These are phyloP conservation scores for Mobula birostris DNA, from an alignment of 2,113 vertebrate genomes.

Conservation along the genomic window DNA sequence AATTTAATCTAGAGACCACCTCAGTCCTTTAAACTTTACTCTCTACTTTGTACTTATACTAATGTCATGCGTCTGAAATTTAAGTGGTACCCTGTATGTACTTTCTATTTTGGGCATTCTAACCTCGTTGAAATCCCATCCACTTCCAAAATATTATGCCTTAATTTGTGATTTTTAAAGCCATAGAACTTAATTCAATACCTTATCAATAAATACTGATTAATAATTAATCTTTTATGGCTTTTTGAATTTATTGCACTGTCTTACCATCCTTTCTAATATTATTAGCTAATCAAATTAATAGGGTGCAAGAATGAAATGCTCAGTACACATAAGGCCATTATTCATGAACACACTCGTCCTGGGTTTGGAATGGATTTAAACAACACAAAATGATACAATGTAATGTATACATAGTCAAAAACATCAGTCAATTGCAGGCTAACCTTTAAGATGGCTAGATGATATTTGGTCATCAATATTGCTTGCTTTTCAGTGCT, in stretches of 20 bases:
- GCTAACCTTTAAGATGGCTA: not conserved
- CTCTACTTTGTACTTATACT: not conserved
- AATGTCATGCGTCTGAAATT: not conserved
- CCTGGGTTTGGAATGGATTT: slow-evolving; percentile 2
- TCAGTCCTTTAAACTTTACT: not conserved
- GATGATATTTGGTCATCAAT: slow-evolving; percentile 42
- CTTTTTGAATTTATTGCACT: not conserved
- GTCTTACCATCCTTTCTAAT: not conserved
- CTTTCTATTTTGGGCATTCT: not conserved
- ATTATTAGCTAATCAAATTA: not conserved
- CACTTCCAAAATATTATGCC: not conserved
- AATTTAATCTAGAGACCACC: too few species aligned
- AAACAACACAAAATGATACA: not conserved
- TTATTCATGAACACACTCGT: not conserved
- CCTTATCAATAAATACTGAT: not conserved
- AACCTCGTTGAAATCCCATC: not conserved
- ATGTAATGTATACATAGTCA: not conserved
- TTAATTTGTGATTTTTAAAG: not conserved
- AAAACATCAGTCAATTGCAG: not conserved
- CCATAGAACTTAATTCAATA: not conserved
- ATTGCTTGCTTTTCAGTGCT: slow-evolving; percentile 48
- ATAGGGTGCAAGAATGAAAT: not conserved
- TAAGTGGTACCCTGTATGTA: not conserved
- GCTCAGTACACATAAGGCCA: not conserved
- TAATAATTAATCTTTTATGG: not conserved